phyloP scores from a whole-genome alignment of 1,140 invertebrate genomes.

The Drosophila grimshawi region DNA sequence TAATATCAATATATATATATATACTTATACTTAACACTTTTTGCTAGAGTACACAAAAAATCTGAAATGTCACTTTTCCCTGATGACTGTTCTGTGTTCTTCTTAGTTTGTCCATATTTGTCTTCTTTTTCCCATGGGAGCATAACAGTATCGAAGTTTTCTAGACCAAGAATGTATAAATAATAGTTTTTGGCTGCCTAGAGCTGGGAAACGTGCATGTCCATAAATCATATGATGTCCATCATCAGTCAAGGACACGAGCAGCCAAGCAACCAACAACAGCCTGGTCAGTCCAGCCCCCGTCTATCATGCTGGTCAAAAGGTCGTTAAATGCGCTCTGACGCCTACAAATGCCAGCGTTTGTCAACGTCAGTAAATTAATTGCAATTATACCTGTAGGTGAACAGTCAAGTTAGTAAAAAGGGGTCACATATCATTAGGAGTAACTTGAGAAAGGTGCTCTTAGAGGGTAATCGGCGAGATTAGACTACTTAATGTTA shows the following conservation, averaged over 20 bases:
- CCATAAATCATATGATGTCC: slow-evolving; percentile 68
- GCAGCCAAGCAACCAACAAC: slow-evolving; percentile 16
- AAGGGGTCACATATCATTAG: not conserved
- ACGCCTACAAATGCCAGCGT: slow-evolving; percentile 28
- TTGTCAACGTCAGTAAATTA: slow-evolving; percentile 65
- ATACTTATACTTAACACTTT: slow-evolving; percentile 2
- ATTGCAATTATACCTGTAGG: slow-evolving; percentile 40
- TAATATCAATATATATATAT: not conserved
- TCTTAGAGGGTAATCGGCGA: no score
- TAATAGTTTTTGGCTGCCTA: slow-evolving; percentile 24
- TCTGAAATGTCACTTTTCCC: slow-evolving; percentile 10
- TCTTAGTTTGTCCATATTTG: not conserved
- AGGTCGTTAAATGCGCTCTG: slow-evolving; percentile 43
- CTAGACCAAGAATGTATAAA: slow-evolving; percentile 4
- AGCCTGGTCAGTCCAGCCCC: slow-evolving; percentile 6
- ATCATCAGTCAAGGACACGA: slow-evolving; percentile 68
- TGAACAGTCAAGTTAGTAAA: slow-evolving; percentile 22
- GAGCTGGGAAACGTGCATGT: slow-evolving; percentile 5
- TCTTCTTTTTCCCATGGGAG: not conserved
- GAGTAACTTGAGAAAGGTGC: not conserved
- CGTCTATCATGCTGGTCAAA: slow-evolving; percentile 49
- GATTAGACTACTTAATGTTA: no score
- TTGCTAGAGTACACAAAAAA: not conserved
- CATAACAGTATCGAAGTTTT: slow-evolving; percentile 4
- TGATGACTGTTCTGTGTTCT: slow-evolving; percentile 16